These are phyloP conservation scores for Pristis pectinata DNA, from an alignment of 2,797 vertebrate species.

Conservation along the genomic window DNA sequence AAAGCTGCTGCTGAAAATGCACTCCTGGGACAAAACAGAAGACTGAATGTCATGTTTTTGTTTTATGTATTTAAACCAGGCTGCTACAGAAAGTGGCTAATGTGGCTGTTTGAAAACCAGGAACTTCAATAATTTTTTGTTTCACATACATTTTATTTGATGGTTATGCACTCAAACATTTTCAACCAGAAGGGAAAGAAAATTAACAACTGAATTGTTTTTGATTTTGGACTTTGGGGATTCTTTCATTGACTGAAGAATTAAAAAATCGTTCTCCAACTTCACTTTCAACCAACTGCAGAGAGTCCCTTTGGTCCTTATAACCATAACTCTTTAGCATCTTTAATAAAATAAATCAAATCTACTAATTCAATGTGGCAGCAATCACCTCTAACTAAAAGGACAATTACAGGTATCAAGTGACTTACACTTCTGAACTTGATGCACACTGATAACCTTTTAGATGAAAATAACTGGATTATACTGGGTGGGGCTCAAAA, in stretches of 20 bases:
- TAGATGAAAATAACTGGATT: too few species aligned
- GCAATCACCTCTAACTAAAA: background rate
- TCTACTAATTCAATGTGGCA: background rate
- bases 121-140: background rate
- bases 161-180: background rate
- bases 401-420: background rate
- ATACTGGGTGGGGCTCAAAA: too few species aligned
- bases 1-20: background rate
- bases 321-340: background rate
- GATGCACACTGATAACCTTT: too few species aligned
- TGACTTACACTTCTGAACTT: background rate
- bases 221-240: background rate
- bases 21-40: background rate
- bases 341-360: conserved; percentile 8
- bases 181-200: background rate
- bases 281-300: background rate
- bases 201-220: background rate
- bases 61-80: background rate
- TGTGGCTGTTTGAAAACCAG: background rate
- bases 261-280: background rate
- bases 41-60: background rate
- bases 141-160: background rate
- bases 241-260: background rate
- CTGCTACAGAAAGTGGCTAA: background rate
- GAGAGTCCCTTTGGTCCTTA: too few species aligned